A percentile compares a stretch with the other conserved stretches of the same genome.
Conservation (phyloP, 2,888 invertebrate species). For the Cylloceria caligata region DNA sequence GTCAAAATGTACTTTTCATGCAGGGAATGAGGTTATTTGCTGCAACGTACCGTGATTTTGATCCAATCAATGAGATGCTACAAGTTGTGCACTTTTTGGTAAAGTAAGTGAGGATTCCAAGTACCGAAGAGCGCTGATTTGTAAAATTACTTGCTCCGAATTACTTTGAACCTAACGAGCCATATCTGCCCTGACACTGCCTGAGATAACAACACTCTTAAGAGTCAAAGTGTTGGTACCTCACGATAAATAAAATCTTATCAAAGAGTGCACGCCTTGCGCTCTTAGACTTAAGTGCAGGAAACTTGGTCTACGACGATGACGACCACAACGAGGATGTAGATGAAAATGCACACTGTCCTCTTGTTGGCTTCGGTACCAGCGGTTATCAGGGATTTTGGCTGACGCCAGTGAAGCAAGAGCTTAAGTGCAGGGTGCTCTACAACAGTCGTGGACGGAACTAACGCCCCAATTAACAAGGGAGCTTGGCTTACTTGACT, state of each 20-base stretch:
- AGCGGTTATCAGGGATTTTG: conserved; percentile 65
- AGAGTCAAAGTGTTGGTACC: background rate
- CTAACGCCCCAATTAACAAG: conserved; percentile 69
- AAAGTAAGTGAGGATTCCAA: background rate
- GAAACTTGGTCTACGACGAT: conserved; percentile 19
- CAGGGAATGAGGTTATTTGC: background rate
- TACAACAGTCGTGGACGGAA: conserved; percentile 54
- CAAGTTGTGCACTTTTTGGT: background rate
- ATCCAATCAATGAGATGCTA: background rate
- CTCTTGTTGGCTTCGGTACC: conserved; percentile 53
- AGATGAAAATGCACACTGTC: conserved; percentile 27
- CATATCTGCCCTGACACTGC: background rate
- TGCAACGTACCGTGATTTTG: background rate
- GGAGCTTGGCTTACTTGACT: conserved; percentile 65
- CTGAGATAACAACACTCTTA: background rate
- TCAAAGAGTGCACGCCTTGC: conserved; percentile 19
- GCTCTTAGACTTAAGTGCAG: background rate
- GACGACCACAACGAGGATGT: conserved; percentile 20
- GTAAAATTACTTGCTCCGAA: background rate
- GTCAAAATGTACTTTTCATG: background rate
- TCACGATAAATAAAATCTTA: conserved; percentile 9
- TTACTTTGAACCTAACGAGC: background rate
- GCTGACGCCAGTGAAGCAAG: conserved; percentile 61
- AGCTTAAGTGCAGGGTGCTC: conserved; percentile 58
- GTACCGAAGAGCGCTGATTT: background rate